Base-by-base conservation (phyloP, 2,888 invertebrate genomes). In the Drymonia ruficornis region DNA sequence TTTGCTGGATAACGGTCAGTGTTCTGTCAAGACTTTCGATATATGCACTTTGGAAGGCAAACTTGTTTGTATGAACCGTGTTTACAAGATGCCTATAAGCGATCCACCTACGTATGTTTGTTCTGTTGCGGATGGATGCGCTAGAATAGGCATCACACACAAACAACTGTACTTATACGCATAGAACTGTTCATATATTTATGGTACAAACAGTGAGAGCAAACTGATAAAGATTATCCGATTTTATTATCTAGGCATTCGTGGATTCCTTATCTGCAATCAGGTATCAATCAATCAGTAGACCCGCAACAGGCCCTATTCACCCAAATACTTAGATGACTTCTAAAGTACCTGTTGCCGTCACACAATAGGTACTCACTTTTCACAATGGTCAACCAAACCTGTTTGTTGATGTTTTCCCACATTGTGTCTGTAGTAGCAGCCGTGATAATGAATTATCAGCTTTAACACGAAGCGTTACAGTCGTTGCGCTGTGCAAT, bases 1-100 rank as follows among this genome's bases (percentile, higher is more conserved):
- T 45, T 75, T 88, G 57, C 78, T 89, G 62, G 86, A 89, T 64
- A 78, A 82, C 72, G 91, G 91, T 92, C 74, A 83, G 83, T 82
- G 58, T 52, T 46, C 40, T 42, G 49, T 55, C 51, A 50, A 42
- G 28, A 15, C 48, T 49, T 12, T 45, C n/a, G 45, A 15, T 45
- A 28, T 12, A n/a, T 44, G 43, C 19, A 43, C 28, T 15, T 28
- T 28, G 7, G 18, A n/a, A 47, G 34, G 12, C 18, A 34, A 29
- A 46, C 29, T 46, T 46, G 46, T 29, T 46, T 43, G 15, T 11
- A 42, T 42, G 11, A 6, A 50, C 53, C 31, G 51, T 7, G 52
- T 53, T 48, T 31, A 43, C 31, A 36, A 38, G 8, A 15, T 40
- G 12, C 16, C 16, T 40, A 40, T 40, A 16, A 40, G 16, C 31